Conservation (phyloP, 2,888 invertebrate species). For the Dendrolimus pini region DNA sequence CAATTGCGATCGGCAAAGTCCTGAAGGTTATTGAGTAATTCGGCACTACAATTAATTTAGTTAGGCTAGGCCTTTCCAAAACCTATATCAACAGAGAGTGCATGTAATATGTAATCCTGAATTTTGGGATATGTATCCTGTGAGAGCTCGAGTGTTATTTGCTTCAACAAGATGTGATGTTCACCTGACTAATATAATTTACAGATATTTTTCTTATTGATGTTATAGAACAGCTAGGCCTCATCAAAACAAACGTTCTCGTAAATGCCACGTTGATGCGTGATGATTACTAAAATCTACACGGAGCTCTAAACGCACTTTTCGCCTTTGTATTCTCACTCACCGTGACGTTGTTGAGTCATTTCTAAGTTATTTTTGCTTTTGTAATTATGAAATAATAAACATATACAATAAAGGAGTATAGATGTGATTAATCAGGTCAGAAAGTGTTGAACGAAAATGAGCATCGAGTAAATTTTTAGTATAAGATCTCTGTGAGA, state of each 20-base stretch:
- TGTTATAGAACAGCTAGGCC: slow-evolving; percentile 55
- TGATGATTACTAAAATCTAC: slow-evolving; percentile 27
- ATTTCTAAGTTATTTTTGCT: background rate
- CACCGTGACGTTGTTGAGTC: background rate
- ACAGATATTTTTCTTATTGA: no score
- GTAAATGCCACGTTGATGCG: slow-evolving; percentile 18
- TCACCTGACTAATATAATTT: slow-evolving; percentile 33
- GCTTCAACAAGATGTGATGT: slow-evolving; percentile 44
- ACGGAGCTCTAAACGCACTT: slow-evolving; percentile 21
- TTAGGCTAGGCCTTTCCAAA: slow-evolving; percentile 73
- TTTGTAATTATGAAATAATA: background rate
- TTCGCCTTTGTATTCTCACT: background rate
- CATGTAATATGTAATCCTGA: slow-evolving; percentile 62
- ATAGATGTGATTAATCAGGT: background rate
- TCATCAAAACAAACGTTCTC: slow-evolving; percentile 19
- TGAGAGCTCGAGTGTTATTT: slow-evolving; percentile 54
- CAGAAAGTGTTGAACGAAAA: slow-evolving; percentile 3
- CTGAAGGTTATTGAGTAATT: slow-evolving; percentile 95
- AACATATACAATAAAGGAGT: background rate
- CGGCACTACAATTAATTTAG: slow-evolving; percentile 69
- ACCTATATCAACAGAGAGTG: slow-evolving; percentile 65
- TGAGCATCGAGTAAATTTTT: slow-evolving; percentile 32
- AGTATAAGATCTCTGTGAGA: slow-evolving; percentile 14
- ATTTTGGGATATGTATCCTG: slow-evolving; percentile 52
- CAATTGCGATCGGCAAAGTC: slow-evolving; percentile 99